phyloP scores from a whole-genome alignment of 53 echinoderm and acorn worm species.

The Arbacia lixula region DNA sequence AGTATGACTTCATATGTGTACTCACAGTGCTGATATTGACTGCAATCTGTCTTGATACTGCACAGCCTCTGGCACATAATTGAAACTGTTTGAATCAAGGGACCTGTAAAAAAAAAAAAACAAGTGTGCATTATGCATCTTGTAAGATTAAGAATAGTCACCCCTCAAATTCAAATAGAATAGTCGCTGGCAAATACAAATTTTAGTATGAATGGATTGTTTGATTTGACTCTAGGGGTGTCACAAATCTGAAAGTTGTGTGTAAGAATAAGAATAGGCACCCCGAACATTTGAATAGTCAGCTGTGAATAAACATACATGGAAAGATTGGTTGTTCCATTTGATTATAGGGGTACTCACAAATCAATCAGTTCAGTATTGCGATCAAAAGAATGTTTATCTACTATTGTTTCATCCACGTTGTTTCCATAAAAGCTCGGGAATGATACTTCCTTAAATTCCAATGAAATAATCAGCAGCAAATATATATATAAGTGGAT shows the following conservation, averaged over 20 bases:
- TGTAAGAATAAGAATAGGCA: background rate
- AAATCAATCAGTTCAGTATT: conserved; percentile 10
- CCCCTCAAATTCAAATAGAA: too few species aligned
- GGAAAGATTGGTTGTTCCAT: conserved; percentile 7
- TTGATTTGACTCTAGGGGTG: too few species aligned
- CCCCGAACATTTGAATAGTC: too few species aligned
- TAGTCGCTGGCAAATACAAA: background rate
- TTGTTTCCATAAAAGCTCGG: too few species aligned
- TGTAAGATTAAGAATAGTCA: too few species aligned
- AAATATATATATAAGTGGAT: too few species aligned
- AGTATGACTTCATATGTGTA: background rate
- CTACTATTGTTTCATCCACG: conserved; percentile 65
- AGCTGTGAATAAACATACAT: too few species aligned
- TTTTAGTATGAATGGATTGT: too few species aligned
- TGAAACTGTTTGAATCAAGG: conserved; percentile 70
- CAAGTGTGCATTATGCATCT: background rate
- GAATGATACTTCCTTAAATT: too few species aligned
- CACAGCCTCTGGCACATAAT: conserved; percentile 88
- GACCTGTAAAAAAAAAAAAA: conserved; percentile 39
- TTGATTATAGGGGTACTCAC: conserved; percentile 32
- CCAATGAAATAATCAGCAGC: too few species aligned
- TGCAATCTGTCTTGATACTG: conserved; percentile 67
- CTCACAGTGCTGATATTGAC: conserved; percentile 74
- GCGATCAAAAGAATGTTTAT: conserved; percentile 63
- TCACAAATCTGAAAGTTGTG: background rate